Evolutionary conservation across 2,797 vertebrate genomes (phyloP).

Genomic region (Hoplostethus mediterraneus): DNA sequence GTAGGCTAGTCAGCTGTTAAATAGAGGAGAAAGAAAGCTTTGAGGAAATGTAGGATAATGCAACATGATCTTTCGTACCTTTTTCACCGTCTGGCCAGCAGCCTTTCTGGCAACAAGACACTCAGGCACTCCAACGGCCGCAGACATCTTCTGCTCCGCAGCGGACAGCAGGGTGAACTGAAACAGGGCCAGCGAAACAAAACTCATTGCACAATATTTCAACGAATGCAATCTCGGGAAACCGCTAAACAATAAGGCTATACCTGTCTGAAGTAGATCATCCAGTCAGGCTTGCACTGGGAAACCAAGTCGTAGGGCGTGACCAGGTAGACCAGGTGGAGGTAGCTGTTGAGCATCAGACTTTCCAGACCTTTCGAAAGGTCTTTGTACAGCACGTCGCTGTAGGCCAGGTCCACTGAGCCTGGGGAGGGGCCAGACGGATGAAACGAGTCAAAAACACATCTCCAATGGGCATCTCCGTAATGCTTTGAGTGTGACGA

Average conservation of each 20-base stretch:
- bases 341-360: constrained; percentile 90
- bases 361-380: constrained; percentile 91
- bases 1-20: not conserved
- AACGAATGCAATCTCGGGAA: not conserved
- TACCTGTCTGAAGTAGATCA: constrained; percentile 93
- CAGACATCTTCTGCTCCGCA: constrained; percentile 91
- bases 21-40: not conserved
- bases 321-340: constrained; percentile 93
- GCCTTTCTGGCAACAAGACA: constrained; percentile 92
- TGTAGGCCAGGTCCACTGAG: constrained; percentile 90
- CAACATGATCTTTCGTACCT: constrained; percentile 81
- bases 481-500: not conserved
- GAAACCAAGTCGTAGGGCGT: constrained; percentile 91
- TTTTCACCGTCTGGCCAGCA: constrained; percentile 92
- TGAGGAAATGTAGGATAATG: not conserved
- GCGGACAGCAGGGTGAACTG: constrained; percentile 90
- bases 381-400: constrained; percentile 89
- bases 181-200: not conserved
- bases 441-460: not conserved
- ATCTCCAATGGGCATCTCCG: no score
- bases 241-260: constrained; percentile 13
- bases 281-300: constrained; percentile 93
- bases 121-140: constrained; percentile 90
- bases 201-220: not conserved
- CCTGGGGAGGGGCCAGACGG: constrained; percentile 79